A percentile compares a stretch with the other conserved stretches of the same genome.
Conservation (phyloP, 1,140 invertebrate species). For the Tribolium madens region DNA sequence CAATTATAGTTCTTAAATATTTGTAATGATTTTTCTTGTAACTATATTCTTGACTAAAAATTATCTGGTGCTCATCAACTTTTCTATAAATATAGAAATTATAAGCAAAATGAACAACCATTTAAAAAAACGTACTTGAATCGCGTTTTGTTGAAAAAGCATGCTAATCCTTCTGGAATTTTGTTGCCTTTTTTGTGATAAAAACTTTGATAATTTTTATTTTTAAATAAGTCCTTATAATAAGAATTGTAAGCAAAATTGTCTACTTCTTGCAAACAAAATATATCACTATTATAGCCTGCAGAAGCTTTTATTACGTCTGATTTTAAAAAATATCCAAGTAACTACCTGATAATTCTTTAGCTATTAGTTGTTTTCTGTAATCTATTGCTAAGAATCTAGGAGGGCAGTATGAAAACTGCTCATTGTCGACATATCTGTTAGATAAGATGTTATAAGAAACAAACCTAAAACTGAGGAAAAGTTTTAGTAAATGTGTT, state of each 20-base stretch:
- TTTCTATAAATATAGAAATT: constrained; percentile 4
- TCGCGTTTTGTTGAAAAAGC: constrained; percentile 76
- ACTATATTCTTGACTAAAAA: constrained; percentile 64
- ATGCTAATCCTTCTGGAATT: constrained; percentile 82
- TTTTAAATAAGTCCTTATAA: constrained; percentile 65
- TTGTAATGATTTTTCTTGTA: constrained; percentile 68
- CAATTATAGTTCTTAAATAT: constrained; percentile 72
- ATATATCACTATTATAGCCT: constrained; percentile 90
- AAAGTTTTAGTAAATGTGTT: too few species aligned
- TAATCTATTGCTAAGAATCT: constrained; percentile 87
- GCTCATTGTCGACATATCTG: constrained; percentile 84
- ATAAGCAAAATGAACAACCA: constrained; percentile 22
- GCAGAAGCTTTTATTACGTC: neutral
- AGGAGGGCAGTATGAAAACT: constrained; percentile 84
- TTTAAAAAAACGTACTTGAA: constrained; percentile 68
- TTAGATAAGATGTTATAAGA: constrained; percentile 92
- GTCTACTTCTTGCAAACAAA: constrained; percentile 95
- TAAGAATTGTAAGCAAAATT: constrained; percentile 75
- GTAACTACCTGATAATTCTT: constrained; percentile 81
- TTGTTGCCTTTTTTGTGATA: constrained; percentile 80
- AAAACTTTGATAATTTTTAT: constrained; percentile 65
- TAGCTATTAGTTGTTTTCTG: constrained; percentile 84
- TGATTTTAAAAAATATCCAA: too few species aligned
- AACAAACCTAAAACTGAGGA: constrained; percentile 82
- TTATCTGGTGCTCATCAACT: constrained; percentile 28